A percentile compares a stretch with the other conserved stretches of the same genome.
phyloP scores from a whole-genome alignment of 2,888 invertebrate genomes.

The Oligia strigilis region DNA sequence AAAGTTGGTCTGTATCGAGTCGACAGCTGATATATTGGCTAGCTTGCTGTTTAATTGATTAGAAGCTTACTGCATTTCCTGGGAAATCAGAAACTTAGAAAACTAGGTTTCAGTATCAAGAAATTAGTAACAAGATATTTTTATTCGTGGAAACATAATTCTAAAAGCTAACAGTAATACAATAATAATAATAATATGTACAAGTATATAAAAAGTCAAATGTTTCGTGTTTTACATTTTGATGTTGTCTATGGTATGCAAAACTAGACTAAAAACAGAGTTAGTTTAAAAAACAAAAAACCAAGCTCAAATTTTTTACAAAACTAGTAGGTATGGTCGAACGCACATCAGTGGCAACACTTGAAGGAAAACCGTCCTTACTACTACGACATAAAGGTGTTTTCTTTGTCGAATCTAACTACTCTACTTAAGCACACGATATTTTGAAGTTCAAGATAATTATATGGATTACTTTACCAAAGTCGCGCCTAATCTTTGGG shows the following conservation, averaged over 20 bases:
- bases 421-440: neutral
- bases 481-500: neutral
- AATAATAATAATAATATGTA: too few species aligned
- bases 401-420: too few species aligned
- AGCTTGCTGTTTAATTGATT: slow-evolving; percentile 37
- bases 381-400: too few species aligned
- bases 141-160: too few species aligned
- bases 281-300: too few species aligned
- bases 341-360: too few species aligned
- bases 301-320: too few species aligned
- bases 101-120: neutral
- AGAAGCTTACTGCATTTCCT: slow-evolving; percentile 1
- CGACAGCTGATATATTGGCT: slow-evolving; percentile 15
- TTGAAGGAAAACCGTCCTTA: too few species aligned
- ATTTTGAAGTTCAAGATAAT: neutral
- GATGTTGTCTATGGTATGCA: neutral
- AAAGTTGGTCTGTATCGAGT: slow-evolving; percentile 26
- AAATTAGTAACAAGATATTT: too few species aligned
- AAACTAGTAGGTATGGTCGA: too few species aligned
- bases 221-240: neutral
- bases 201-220: neutral
- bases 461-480: neutral
- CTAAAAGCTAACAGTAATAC: too few species aligned
- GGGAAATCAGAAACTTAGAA: neutral
- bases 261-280: neutral